Conservation (phyloP, 2,797 vertebrate species). For the Tokudaia muenninki region DNA sequence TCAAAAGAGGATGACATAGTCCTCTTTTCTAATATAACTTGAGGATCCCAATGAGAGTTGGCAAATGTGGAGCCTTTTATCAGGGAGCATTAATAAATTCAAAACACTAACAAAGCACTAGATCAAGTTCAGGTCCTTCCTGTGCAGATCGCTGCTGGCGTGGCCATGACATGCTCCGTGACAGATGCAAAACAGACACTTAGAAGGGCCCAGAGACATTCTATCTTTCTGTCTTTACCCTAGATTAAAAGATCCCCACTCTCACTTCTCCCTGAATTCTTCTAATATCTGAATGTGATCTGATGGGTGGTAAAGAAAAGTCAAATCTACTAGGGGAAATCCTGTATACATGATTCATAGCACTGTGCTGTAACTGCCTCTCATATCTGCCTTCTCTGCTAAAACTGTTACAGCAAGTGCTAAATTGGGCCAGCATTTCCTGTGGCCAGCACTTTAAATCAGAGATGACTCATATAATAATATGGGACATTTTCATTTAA, state of each 20-base stretch:
- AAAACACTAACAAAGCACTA: constrained; percentile 3
- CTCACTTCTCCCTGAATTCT: neutral
- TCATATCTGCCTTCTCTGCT: neutral
- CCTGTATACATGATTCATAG: neutral
- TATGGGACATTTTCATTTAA: constrained; percentile 11
- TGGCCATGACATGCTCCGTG: neutral
- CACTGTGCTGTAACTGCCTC: neutral
- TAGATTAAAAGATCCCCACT: neutral
- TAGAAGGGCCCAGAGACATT: neutral
- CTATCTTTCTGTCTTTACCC: neutral
- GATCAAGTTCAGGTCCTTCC: neutral
- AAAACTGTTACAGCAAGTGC: constrained; percentile 17
- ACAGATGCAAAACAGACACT: neutral
- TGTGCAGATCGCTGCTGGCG: neutral
- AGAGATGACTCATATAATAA: constrained; percentile 52
- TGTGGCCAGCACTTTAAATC: constrained; percentile 54
- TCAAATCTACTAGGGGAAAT: neutral
- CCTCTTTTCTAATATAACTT: neutral
- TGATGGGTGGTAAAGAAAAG: constrained; percentile 24
- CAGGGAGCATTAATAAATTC: neutral
- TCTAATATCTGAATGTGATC: constrained; percentile 42
- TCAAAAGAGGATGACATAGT: neutral
- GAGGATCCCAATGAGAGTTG: neutral
- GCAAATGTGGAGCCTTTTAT: neutral
- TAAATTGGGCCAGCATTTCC: constrained; percentile 36